A percentile compares a stretch with the other conserved stretches of the same genome.
Evolutionary conservation across 2,888 invertebrate species (phyloP).

Genomic region (Synergus japonicus): DNA sequence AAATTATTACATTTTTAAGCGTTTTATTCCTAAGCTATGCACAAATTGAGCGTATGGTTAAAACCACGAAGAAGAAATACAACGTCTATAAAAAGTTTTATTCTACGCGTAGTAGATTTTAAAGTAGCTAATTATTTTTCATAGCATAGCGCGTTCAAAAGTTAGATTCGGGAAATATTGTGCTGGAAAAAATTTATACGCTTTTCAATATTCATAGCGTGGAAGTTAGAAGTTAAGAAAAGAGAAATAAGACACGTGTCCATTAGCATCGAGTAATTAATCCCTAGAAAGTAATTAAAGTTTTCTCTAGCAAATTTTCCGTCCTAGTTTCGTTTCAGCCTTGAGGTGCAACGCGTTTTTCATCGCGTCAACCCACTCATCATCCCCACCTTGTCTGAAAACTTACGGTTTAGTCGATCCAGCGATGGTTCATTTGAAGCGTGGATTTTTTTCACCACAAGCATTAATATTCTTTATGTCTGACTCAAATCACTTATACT

Average conservation of each 20-base stretch:
- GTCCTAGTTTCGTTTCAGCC: slow-evolving; percentile 45
- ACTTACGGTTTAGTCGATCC: neutral
- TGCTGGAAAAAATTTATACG: neutral
- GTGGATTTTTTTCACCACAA: neutral
- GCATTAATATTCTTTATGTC: neutral
- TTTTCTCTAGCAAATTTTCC: slow-evolving; percentile 68
- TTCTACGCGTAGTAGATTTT: no score
- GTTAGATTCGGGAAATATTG: neutral
- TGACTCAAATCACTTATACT: neutral
- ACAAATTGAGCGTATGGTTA: no score
- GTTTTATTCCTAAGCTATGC: no score
- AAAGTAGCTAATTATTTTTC: neutral
- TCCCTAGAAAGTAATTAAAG: slow-evolving; percentile 74
- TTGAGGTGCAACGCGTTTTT: slow-evolving; percentile 43
- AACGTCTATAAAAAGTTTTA: no score
- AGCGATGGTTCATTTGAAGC: slow-evolving; percentile 10
- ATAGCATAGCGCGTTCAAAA: neutral
- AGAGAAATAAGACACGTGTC: slow-evolving; percentile 66
- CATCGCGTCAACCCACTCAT: slow-evolving; percentile 25
- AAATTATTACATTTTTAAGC: neutral
- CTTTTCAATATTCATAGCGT: slow-evolving; percentile 69
- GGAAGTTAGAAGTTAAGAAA: slow-evolving; percentile 62
- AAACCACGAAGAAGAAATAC: no score
- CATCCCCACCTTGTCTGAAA: neutral
- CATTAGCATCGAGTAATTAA: slow-evolving; percentile 74